Conservation (phyloP, 2,888 invertebrate genomes). For the Eurytoma adleriae region DNA sequence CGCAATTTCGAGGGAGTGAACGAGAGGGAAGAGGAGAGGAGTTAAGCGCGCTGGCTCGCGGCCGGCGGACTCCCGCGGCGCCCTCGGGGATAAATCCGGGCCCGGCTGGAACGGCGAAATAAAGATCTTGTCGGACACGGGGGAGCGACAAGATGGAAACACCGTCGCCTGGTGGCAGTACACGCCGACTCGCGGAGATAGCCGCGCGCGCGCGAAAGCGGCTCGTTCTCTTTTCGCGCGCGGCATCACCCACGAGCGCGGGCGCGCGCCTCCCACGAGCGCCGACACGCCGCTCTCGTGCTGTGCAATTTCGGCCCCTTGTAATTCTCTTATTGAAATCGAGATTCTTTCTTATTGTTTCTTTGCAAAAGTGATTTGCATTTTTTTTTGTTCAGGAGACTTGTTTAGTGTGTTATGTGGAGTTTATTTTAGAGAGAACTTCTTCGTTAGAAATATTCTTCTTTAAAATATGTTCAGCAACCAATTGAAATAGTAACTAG, state of each 20-base stretch:
- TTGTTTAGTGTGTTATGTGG: too few species aligned
- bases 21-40: neutral
- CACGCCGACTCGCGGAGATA: slow-evolving; percentile 45
- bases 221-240: neutral
- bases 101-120: slow-evolving; percentile 61
- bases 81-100: slow-evolving; percentile 31
- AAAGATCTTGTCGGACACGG: slow-evolving; percentile 71
- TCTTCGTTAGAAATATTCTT: too few species aligned
- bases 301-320: too few species aligned
- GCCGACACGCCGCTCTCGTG: neutral
- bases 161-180: slow-evolving; percentile 65
- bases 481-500: too few species aligned
- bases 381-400: too few species aligned
- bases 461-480: too few species aligned
- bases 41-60: too few species aligned
- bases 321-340: too few species aligned
- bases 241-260: slow-evolving; percentile 16
- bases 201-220: neutral
- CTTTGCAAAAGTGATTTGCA: too few species aligned
- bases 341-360: too few species aligned
- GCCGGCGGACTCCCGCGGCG: slow-evolving; percentile 40
- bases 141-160: slow-evolving; percentile 68
- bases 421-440: too few species aligned
- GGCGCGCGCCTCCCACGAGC: neutral
- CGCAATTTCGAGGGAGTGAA: neutral